Evolutionary conservation across 2,113 vertebrate genomes (phyloP).

Genomic region (Thalassarche chlororhynchos): DNA sequence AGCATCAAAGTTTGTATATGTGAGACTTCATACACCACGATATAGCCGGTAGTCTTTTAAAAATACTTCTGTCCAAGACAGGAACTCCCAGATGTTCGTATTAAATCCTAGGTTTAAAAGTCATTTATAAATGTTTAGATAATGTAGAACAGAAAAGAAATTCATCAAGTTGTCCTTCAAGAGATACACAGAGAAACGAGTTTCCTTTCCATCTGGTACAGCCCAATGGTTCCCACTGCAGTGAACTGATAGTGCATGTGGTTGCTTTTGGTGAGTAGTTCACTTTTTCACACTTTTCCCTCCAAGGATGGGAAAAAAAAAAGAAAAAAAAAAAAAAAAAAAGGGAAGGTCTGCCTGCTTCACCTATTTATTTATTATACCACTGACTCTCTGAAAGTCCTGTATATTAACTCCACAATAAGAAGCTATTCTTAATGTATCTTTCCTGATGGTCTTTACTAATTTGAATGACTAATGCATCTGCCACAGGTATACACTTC

Average conservation of each 20-base stretch:
- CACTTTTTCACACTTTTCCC: background rate
- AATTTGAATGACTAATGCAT: background rate
- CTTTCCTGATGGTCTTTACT: background rate
- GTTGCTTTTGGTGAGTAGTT: background rate
- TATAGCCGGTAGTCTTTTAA: background rate
- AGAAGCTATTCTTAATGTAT: background rate
- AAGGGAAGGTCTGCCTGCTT: background rate
- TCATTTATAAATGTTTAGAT: background rate
- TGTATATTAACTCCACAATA: background rate
- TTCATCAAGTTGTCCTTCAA: background rate
- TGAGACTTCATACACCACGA: background rate
- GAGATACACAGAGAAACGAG: background rate
- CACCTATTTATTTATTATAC: background rate
- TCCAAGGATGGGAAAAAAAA: background rate
- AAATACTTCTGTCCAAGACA: background rate
- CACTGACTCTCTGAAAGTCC: background rate
- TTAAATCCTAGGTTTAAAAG: background rate
- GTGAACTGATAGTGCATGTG: background rate
- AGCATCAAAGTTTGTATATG: background rate
- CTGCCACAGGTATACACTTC: background rate
- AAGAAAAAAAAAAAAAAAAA: background rate
- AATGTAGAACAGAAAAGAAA: background rate
- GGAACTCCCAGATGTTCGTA: background rate
- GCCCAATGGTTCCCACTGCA: background rate
- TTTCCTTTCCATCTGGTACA: background rate